Conservation (phyloP, 2,888 invertebrate species). For the Ochropleura plecta region DNA sequence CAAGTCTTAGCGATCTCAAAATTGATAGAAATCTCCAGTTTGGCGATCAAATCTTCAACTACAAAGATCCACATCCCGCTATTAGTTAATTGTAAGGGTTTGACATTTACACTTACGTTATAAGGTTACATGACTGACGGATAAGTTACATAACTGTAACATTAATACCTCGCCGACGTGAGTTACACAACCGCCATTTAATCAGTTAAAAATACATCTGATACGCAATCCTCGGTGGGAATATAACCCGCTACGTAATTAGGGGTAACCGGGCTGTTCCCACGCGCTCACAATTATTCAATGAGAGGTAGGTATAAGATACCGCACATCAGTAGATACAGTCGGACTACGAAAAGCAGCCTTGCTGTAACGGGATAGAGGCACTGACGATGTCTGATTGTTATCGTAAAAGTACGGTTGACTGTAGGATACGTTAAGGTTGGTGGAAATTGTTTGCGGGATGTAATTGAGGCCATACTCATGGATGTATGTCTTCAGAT, state of each 20-base stretch:
- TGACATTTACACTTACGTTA: constrained; percentile 15
- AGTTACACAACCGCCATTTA: constrained; percentile 38
- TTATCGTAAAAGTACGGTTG: not conserved
- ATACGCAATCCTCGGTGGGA: constrained; percentile 32
- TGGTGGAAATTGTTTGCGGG: constrained; percentile 34
- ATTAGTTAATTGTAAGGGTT: constrained; percentile 7
- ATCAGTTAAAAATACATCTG: constrained; percentile 49
- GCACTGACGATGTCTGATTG: not conserved
- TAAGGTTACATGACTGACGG: constrained; percentile 42
- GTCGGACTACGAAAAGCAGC: not conserved
- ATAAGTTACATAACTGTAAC: constrained; percentile 30
- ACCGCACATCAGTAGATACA: not conserved
- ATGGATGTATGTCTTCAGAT: constrained; percentile 5
- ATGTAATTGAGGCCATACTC: constrained; percentile 39
- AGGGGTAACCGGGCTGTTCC: constrained; percentile 53
- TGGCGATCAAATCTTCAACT: not conserved
- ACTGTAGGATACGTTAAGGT: not conserved
- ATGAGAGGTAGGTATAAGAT: constrained; percentile 30
- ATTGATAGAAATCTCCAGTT: not conserved
- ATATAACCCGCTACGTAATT: constrained; percentile 50
- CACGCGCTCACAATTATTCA: constrained; percentile 61
- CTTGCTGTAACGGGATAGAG: not conserved
- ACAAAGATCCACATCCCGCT: not conserved
- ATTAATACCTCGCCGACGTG: constrained; percentile 41
- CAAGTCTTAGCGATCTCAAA: no score